A percentile compares a stretch with the other conserved stretches of the same genome.
Conservation (phyloP, 1,140 invertebrate species). For the Zaprionus vittiger region DNA sequence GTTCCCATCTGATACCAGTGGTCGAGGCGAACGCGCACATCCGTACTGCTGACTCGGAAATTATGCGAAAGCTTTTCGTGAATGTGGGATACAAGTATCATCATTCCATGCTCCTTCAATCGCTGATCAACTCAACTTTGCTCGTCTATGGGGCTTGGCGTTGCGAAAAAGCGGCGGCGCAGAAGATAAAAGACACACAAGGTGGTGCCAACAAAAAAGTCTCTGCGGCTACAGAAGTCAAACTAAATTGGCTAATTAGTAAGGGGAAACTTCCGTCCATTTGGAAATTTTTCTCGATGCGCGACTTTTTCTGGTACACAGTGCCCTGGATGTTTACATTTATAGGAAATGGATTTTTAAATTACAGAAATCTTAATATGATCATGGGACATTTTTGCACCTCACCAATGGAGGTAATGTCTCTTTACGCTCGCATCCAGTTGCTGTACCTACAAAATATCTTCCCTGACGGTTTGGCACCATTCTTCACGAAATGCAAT, state of each 20-base stretch:
- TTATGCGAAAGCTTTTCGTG: constrained; percentile 43
- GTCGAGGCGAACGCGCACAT: constrained; percentile 52
- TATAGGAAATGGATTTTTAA: constrained; percentile 37
- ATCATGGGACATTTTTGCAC: constrained; percentile 60
- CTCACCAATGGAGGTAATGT: constrained; percentile 28
- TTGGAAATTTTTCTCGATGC: constrained; percentile 29
- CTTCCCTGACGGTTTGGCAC: not conserved
- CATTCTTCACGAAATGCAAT: constrained; percentile 17
- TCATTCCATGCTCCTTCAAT: constrained; percentile 41
- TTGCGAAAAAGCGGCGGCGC: constrained; percentile 20
- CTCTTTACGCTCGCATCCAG: constrained; percentile 43
- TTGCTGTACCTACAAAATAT: constrained; percentile 34
- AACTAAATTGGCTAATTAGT: constrained; percentile 37
- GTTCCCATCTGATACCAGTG: constrained; percentile 41
- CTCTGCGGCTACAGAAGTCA: constrained; percentile 44
- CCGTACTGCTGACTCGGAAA: constrained; percentile 23
- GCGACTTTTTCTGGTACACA: constrained; percentile 18
- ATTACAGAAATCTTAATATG: constrained; percentile 45
- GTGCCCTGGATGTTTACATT: constrained; percentile 51
- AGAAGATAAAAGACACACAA: not conserved
- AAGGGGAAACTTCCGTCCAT: not conserved
- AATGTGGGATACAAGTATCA: constrained; percentile 54
- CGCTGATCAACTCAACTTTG: constrained; percentile 44
- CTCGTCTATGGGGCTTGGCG: constrained; percentile 46
- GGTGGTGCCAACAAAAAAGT: not conserved